Evolutionary conservation across 2,888 invertebrate species (phyloP).

Genomic region (Dysmachus trigonus): DNA sequence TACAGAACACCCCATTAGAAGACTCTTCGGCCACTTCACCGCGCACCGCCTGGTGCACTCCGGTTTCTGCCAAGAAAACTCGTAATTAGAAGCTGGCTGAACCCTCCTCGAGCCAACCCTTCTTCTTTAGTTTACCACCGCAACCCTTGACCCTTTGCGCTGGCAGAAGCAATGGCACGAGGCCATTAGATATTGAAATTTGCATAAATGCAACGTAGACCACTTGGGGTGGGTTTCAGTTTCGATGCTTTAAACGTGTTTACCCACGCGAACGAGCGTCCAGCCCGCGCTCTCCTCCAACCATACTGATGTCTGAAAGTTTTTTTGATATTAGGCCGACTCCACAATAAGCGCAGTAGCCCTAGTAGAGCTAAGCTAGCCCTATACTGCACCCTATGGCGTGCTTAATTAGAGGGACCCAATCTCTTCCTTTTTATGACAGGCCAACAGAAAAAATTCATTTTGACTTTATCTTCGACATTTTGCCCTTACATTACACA

Average conservation of each 20-base stretch:
- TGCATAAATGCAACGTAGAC: constrained; percentile 11
- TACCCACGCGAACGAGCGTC: constrained; percentile 8
- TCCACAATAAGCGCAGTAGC: neutral
- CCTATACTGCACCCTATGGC: neutral
- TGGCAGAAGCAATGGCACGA: neutral
- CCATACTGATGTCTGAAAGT: neutral
- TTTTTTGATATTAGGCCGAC: neutral
- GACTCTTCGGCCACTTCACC: neutral
- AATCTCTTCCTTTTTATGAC: constrained; percentile 4
- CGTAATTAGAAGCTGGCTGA: constrained; percentile 4
- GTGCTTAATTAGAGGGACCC: neutral
- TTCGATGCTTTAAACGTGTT: constrained; percentile 4
- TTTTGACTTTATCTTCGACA: constrained; percentile 8
- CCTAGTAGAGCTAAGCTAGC: no score
- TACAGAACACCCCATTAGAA: neutral
- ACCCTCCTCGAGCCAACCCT: neutral
- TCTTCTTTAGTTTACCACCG: neutral
- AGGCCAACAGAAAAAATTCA: neutral
- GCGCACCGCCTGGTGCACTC: neutral
- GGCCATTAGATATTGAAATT: constrained; percentile 13
- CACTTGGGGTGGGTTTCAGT: constrained; percentile 5
- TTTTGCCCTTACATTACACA: neutral
- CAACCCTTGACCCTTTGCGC: neutral
- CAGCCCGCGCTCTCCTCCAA: neutral
- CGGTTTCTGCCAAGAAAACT: constrained; percentile 21